Percentiles rank a stretch among this genome's conserved stretches.
Conservation (phyloP, 2,888 invertebrate species). For the Pasiphila rectangulata region DNA sequence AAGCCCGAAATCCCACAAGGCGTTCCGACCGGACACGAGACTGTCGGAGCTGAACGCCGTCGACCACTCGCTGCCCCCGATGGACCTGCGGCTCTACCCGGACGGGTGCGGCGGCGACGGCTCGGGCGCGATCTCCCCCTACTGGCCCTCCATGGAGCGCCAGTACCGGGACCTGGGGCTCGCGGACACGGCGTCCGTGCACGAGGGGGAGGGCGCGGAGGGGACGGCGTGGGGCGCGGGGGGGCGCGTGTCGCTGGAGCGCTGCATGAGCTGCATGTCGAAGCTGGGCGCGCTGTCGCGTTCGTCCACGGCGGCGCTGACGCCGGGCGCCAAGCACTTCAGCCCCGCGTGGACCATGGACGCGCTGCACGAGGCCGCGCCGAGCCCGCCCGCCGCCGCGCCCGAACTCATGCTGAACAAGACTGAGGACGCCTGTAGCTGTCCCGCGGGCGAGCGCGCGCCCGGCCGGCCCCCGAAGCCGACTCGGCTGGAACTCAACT, state of each 20-base stretch:
- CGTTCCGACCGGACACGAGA: constrained; percentile 72
- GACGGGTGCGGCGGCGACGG: constrained; percentile 56
- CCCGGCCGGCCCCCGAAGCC: constrained; percentile 84
- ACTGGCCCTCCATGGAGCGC: constrained; percentile 82
- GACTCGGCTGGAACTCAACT: constrained; percentile 46
- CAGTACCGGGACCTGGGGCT: constrained; percentile 74
- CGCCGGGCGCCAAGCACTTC: constrained; percentile 73
- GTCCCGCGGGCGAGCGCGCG: constrained; percentile 48
- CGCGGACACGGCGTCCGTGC: constrained; percentile 60
- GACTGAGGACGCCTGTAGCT: constrained; percentile 51
- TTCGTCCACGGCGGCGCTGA: constrained; percentile 81
- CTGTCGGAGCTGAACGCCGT: constrained; percentile 74
- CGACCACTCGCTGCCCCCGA: constrained; percentile 68
- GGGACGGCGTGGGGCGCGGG: constrained; percentile 46
- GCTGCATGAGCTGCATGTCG: constrained; percentile 89
- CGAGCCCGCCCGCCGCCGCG: not conserved
- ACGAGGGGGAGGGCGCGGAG: constrained; percentile 45
- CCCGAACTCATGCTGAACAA: no score
- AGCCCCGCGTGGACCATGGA: constrained; percentile 82
- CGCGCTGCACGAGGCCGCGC: constrained; percentile 50
- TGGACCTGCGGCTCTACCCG: constrained; percentile 58
- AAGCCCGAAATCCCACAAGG: constrained; percentile 56
- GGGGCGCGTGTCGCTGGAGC: constrained; percentile 77
- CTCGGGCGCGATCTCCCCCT: constrained; percentile 82
- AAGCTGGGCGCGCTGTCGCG: constrained; percentile 88